Base-by-base conservation (phyloP, 2,888 invertebrate genomes). In the Dioctria rufipes region DNA sequence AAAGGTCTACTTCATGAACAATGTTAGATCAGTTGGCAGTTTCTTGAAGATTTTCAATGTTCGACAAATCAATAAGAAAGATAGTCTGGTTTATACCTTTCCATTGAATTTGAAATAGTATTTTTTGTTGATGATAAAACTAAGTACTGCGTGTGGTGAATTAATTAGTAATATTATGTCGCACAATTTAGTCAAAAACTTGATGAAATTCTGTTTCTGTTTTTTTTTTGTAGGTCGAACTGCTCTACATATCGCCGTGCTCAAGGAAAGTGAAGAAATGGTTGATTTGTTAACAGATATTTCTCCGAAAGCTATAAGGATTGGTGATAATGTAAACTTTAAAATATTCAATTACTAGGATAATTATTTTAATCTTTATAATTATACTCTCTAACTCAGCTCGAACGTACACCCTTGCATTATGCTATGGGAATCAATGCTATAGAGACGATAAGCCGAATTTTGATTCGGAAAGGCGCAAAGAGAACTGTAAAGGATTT, bases 361-460 rank as follows among this genome's bases (percentile, higher is more conserved):
- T 2, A 46, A 1, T 1, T 46, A 6, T 2, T 25, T 77, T 8
- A 5, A n/a, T 13, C 40, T 40, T 42, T 60, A 13, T 46, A 49
- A 58, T 3, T 46, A 37, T 63, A 46, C 9, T 46, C 0, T 46
- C 3, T 42, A 25, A 69, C 82, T 51, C 88, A 97, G 97, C 87
- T 97, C 90, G 96, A 96, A 87, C 92, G 97, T 85, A 95, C 95
- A 9, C 93, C 96, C 1, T 90, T 97, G 46, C 97, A 97, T 88
- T 97, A 97, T 88, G 95, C 96, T 0, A 96, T 96, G 96, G 96
- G 95, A 5, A 92, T 96, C 3, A 94, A 95, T 80, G 93, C 94
- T 84, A 94, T 96, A 80, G 96, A 97, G 88, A 91, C 92, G 8
- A 90, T 96, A 65, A 96, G 95, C 86, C 91, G 93, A 83, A 92